phyloP scores from a whole-genome alignment of 2,888 invertebrate species.

The Phytoseiulus persimilis region DNA sequence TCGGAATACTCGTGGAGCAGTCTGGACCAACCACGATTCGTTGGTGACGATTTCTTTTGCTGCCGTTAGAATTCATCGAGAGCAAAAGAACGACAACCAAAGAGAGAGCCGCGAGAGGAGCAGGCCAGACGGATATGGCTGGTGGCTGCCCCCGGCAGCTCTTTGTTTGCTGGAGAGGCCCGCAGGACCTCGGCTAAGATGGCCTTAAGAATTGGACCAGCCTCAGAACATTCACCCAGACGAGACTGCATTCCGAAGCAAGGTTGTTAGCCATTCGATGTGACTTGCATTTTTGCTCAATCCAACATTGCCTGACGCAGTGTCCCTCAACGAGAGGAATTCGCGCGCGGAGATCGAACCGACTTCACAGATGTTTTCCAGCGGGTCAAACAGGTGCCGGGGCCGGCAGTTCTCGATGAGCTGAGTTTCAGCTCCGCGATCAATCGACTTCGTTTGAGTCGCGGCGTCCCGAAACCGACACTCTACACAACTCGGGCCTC shows the following conservation, averaged over 20 bases:
- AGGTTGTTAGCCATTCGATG: not conserved
- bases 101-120: not conserved
- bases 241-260: not conserved
- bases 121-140: not conserved
- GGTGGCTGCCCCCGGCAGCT: not conserved
- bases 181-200: not conserved
- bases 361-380: not conserved
- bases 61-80: not conserved
- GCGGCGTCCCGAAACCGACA: too few species aligned
- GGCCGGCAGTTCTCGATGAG: too few species aligned
- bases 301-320: not conserved
- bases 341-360: not conserved
- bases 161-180: not conserved
- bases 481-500: too few species aligned
- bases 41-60: too few species aligned
- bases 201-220: not conserved
- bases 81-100: not conserved
- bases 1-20: too few species aligned
- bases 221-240: not conserved
- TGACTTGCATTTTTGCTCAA: not conserved
- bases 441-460: too few species aligned
- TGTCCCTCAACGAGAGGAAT: not conserved
- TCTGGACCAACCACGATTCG: too few species aligned
- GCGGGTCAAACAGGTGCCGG: not conserved
- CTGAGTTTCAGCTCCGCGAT: too few species aligned